Conservation (phyloP, 2,888 invertebrate species). For the Chesias legatella region DNA sequence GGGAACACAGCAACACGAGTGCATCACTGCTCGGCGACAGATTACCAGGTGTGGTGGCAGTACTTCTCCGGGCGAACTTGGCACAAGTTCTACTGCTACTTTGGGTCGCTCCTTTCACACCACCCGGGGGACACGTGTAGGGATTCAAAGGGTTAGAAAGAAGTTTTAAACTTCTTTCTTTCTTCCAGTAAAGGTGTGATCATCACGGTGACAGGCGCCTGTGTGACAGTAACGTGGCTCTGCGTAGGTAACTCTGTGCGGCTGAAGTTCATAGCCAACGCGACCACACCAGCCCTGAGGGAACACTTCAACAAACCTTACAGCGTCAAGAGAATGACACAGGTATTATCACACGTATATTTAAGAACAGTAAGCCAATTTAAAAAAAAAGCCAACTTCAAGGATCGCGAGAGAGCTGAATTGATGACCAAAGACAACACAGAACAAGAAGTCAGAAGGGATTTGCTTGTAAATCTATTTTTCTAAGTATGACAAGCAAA, state of each 20-base stretch:
- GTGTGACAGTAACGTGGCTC: slow-evolving; percentile 78
- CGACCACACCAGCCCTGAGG: slow-evolving; percentile 81
- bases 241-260: slow-evolving; percentile 65
- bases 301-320: slow-evolving; percentile 81
- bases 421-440: slow-evolving; percentile 53
- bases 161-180: too few species aligned
- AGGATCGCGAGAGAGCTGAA: slow-evolving; percentile 51
- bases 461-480: slow-evolving; percentile 54
- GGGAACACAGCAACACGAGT: too few species aligned
- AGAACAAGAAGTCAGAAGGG: slow-evolving; percentile 59
- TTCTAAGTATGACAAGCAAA: slow-evolving; percentile 57
- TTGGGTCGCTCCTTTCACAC: too few species aligned
- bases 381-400: too few species aligned
- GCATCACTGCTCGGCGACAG: too few species aligned
- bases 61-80: too few species aligned
- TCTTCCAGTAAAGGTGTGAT: slow-evolving; percentile 71
- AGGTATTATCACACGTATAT: too few species aligned
- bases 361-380: too few species aligned
- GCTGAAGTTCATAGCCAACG: slow-evolving; percentile 78
- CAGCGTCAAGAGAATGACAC: slow-evolving; percentile 80
- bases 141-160: too few species aligned
- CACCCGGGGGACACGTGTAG: too few species aligned
- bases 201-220: slow-evolving; percentile 77
- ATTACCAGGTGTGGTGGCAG: too few species aligned
- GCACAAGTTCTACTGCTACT: too few species aligned